phyloP scores from a whole-genome alignment of 2,888 invertebrate genomes.

The Merodon equestris region DNA sequence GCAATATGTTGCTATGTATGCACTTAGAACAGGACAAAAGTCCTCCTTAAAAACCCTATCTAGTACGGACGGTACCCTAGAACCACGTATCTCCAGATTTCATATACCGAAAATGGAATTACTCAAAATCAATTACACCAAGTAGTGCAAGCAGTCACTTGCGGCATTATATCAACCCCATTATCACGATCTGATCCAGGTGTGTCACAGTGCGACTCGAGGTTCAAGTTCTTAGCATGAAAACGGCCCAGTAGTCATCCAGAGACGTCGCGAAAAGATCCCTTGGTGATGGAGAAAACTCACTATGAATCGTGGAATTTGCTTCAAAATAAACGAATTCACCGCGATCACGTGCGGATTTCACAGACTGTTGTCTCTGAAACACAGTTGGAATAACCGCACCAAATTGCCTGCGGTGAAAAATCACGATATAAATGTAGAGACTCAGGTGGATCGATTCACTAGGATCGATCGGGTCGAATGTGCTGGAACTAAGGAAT shows the following conservation, averaged over 20 bases:
- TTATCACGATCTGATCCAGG: conserved; percentile 29
- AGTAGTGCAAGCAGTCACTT: conserved; percentile 74
- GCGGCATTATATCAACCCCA: conserved; percentile 42
- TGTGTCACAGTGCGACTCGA: conserved; percentile 46
- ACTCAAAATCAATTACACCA: conserved; percentile 78
- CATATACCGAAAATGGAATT: conserved; percentile 78
- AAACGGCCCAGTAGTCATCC: conserved; percentile 57
- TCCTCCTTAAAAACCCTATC: conserved; percentile 59
- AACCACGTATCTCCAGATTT: conserved; percentile 75
- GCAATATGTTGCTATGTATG: no score
- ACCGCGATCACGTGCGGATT: conserved; percentile 51
- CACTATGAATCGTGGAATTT: conserved; percentile 74
- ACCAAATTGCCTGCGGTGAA: conserved; percentile 70
- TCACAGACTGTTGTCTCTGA: conserved; percentile 71
- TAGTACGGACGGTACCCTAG: conserved; percentile 73
- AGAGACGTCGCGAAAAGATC: conserved; percentile 54
- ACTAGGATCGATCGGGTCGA: conserved; percentile 74
- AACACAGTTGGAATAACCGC: conserved; percentile 75
- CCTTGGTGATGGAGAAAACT: conserved; percentile 15
- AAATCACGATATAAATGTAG: conserved; percentile 69
- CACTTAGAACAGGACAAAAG: conserved; percentile 65
- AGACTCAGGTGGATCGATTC: conserved; percentile 75
- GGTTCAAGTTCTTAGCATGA: conserved; percentile 61
- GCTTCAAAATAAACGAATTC: conserved; percentile 69
- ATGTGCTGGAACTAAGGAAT: conserved; percentile 29